Evolutionary conservation across 2,113 vertebrate genomes (phyloP).

Genomic region (Barnardius zonarius): DNA sequence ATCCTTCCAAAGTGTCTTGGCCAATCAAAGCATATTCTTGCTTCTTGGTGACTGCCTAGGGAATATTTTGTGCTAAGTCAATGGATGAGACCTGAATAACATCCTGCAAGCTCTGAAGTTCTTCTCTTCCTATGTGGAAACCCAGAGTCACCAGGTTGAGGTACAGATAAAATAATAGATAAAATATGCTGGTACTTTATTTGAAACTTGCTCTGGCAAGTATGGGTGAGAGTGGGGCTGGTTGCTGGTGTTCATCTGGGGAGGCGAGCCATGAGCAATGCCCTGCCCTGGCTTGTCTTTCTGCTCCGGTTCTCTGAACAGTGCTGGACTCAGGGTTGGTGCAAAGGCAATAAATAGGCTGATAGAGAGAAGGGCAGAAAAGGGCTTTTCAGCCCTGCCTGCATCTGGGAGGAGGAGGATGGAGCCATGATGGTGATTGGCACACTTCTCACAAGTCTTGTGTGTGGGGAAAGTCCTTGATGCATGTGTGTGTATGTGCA

Average conservation of each 20-base stretch:
- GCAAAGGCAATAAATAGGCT: not conserved
- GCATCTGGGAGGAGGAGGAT: not conserved
- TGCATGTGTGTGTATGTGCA: too few relatives aligned
- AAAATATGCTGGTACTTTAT: not conserved
- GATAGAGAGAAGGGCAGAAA: not conserved
- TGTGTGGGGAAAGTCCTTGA: too few relatives aligned
- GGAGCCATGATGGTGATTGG: not conserved
- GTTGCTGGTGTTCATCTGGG: not conserved
- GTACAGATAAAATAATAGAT: not conserved
- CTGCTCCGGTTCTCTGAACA: not conserved
- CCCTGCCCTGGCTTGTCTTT: not conserved
- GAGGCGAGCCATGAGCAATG: not conserved
- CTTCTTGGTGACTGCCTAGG: not conserved
- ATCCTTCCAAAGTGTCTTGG: not conserved
- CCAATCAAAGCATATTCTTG: accelerated
- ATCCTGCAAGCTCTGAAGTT: not conserved
- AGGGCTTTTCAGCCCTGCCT: not conserved
- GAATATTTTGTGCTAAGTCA: not conserved
- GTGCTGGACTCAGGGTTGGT: not conserved
- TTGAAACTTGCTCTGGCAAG: not conserved
- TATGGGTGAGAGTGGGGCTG: not conserved
- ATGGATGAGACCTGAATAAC: not conserved
- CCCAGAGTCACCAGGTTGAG: not conserved
- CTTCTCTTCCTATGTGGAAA: not conserved
- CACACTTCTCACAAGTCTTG: too few relatives aligned